These are phyloP conservation scores for Baronia brevicornis DNA, from an alignment of 2,888 invertebrate species.

Conservation along the genomic window DNA sequence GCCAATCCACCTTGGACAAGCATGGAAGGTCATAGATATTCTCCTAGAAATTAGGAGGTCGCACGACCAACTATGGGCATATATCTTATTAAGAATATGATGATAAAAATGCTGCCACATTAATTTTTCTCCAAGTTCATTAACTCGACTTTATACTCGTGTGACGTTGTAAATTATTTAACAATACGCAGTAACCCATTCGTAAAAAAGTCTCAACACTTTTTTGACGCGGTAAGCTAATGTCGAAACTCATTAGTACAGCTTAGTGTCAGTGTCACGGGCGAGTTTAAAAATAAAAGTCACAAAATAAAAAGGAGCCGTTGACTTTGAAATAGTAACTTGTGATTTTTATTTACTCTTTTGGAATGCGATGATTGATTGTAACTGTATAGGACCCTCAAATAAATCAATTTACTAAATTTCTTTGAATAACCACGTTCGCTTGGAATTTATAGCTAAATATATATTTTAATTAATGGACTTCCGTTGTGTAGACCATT, in stretches of 20 bases:
- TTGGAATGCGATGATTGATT: conserved; percentile 50
- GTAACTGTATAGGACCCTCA: conserved; percentile 26
- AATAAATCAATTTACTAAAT: conserved; percentile 26
- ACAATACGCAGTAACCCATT: conserved; percentile 45
- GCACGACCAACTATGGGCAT: too few species aligned
- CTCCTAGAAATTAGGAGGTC: too few species aligned
- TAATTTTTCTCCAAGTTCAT: conserved; percentile 8
- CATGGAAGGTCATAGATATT: too few species aligned
- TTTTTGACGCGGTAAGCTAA: conserved; percentile 57
- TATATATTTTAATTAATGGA: too few species aligned
- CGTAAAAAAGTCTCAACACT: conserved; percentile 47
- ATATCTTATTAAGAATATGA: neutral
- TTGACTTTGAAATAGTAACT: conserved; percentile 61
- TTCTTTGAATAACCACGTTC: conserved; percentile 13
- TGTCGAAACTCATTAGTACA: conserved; percentile 71
- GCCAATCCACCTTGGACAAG: too few species aligned
- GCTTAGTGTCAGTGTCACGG: conserved; percentile 71
- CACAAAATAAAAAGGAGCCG: conserved; percentile 37
- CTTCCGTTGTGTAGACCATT: too few species aligned
- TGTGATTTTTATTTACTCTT: conserved; percentile 43
- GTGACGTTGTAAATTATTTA: conserved; percentile 13
- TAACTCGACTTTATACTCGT: conserved; percentile 4
- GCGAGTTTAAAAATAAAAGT: conserved; percentile 62
- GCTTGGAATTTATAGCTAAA: too few species aligned
- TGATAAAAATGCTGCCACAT: neutral